A percentile compares a stretch with the other conserved stretches of the same genome.
phyloP scores from a whole-genome alignment of 2,797 vertebrate species.

The Pseudotriccus pelzelni region DNA sequence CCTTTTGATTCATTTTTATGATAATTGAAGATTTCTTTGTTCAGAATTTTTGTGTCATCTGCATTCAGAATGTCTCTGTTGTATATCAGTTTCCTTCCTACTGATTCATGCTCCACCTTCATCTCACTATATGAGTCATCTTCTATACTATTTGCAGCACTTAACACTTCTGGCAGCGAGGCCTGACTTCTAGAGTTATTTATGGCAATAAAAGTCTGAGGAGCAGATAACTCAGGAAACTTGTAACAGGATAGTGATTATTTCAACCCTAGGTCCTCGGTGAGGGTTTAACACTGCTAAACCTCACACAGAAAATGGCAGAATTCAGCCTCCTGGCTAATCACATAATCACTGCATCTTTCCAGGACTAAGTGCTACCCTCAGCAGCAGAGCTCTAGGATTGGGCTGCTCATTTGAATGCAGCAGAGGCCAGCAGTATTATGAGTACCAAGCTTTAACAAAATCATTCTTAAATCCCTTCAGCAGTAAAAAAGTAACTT shows the following conservation, averaged over 20 bases:
- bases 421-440: not conserved
- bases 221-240: slow-evolving; percentile 5
- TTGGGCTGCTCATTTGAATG: not conserved
- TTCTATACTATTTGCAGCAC: slow-evolving; percentile 45
- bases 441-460: not conserved
- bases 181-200: slow-evolving; percentile 43
- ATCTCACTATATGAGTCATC: slow-evolving; percentile 53
- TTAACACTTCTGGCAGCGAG: slow-evolving; percentile 34
- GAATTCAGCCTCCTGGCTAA: not conserved
- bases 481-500: not conserved
- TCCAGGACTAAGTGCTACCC: not conserved
- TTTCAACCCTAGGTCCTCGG: not conserved
- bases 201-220: slow-evolving; percentile 23
- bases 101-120: slow-evolving; percentile 53
- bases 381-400: not conserved
- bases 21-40: slow-evolving; percentile 21
- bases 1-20: slow-evolving; percentile 14
- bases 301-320: not conserved
- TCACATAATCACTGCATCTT: not conserved
- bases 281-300: not conserved
- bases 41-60: not conserved
- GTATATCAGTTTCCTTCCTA: slow-evolving; percentile 42
- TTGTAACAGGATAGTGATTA: slow-evolving; percentile 14
- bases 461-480: not conserved
- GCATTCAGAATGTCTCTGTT: slow-evolving; percentile 1